Conservation (phyloP, 2,113 vertebrate species). For the Sarotherodon lohbergeri region DNA sequence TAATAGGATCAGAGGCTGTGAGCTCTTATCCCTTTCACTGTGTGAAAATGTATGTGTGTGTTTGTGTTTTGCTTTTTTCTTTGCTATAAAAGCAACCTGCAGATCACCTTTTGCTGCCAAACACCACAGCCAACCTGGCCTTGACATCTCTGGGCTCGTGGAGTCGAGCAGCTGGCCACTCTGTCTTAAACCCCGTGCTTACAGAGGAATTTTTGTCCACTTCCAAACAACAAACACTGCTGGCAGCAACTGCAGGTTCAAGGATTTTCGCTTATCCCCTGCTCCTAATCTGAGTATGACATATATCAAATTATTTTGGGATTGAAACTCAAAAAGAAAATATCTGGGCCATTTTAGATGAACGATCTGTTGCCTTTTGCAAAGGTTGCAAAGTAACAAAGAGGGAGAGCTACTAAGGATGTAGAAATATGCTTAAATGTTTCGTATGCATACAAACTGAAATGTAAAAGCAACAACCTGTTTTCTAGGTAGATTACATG, state of each 20-base stretch:
- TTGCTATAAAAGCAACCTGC: background rate
- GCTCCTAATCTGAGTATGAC: slow-evolving; percentile 58
- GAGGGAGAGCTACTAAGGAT: background rate
- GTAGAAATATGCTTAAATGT: background rate
- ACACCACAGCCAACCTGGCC: background rate
- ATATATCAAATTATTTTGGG: slow-evolving; percentile 62
- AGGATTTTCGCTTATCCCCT: slow-evolving; percentile 58
- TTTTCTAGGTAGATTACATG: background rate
- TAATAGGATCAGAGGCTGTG: too few relatives aligned
- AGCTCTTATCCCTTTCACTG: too few relatives aligned
- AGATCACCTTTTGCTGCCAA: slow-evolving; percentile 27
- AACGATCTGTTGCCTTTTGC: background rate
- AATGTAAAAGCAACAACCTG: background rate
- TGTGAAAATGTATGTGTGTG: too few relatives aligned
- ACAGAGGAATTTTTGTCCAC: slow-evolving; percentile 30
- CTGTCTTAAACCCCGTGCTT: slow-evolving; percentile 33
- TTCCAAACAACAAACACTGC: slow-evolving; percentile 54
- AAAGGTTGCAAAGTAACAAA: background rate
- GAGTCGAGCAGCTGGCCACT: slow-evolving; percentile 35
- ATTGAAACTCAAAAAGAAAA: slow-evolving; percentile 45
- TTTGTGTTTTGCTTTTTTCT: too few relatives aligned
- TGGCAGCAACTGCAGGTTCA: slow-evolving; percentile 35
- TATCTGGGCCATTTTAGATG: slow-evolving; percentile 51
- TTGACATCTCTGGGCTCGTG: background rate
- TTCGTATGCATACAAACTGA: background rate